A percentile compares a stretch with the other conserved stretches of the same genome.
phyloP scores from a whole-genome alignment of 2,888 invertebrate species.

The Erpobdella octoculata region DNA sequence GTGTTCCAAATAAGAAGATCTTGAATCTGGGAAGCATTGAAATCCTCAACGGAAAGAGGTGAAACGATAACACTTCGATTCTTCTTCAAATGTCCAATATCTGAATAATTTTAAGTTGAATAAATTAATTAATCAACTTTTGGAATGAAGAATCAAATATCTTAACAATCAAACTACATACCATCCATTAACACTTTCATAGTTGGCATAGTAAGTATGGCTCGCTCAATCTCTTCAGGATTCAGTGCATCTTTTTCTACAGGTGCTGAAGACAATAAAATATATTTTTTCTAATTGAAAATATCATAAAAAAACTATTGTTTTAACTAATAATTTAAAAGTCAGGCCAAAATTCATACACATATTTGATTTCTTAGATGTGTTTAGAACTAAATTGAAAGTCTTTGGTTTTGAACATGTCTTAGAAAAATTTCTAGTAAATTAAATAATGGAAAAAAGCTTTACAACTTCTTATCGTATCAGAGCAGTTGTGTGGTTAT shows the following conservation, averaged over 20 bases:
- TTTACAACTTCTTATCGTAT: too few species aligned
- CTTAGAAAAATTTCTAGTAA: not conserved
- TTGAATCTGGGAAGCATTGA: constrained; percentile 16
- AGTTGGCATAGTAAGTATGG: constrained; percentile 26
- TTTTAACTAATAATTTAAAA: not conserved
- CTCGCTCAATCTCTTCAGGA: constrained; percentile 28
- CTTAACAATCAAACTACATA: not conserved
- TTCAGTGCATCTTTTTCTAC: constrained; percentile 24
- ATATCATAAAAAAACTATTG: too few species aligned
- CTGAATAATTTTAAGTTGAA: not conserved
- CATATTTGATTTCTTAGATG: not conserved
- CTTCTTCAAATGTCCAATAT: constrained; percentile 29
- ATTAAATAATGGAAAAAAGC: not conserved
- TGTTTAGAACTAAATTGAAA: too few species aligned
- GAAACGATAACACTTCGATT: constrained; percentile 2
- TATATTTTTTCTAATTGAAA: too few species aligned
- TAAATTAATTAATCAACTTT: not conserved
- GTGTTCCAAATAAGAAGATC: constrained; percentile 13
- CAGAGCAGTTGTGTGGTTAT: too few species aligned
- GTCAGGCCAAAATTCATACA: not conserved
- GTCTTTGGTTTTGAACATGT: not conserved
- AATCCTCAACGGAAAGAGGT: constrained; percentile 17
- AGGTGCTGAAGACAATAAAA: too few species aligned
- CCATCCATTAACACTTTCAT: constrained; percentile 24
- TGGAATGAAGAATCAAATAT: not conserved